phyloP scores from a whole-genome alignment of 2,113 vertebrate genomes.

The Beaufortia kweichowensis region DNA sequence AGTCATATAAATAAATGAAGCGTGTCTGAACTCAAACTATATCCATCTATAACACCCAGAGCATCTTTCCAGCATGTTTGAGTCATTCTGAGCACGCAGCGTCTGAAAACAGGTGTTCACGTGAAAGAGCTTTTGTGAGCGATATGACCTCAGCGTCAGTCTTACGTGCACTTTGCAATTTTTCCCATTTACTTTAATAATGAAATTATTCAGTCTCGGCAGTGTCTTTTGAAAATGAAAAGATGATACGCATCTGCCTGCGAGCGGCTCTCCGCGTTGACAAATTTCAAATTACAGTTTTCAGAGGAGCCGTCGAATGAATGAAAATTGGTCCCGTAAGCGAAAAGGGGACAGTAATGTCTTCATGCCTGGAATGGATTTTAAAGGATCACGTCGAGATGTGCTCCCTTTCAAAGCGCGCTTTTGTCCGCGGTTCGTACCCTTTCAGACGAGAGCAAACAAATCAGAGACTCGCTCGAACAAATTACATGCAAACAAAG shows the following conservation, averaged over 20 bases:
- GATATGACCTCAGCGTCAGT: constrained; percentile 34
- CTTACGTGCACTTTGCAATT: constrained; percentile 28
- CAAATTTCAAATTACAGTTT: constrained; percentile 59
- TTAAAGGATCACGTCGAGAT: background rate
- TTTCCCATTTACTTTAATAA: constrained; percentile 49
- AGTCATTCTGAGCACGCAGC: background rate
- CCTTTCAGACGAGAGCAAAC: constrained; percentile 37
- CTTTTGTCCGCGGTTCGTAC: constrained; percentile 20
- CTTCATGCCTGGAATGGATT: constrained; percentile 30
- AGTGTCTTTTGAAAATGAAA: constrained; percentile 49
- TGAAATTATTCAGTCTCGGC: constrained; percentile 43
- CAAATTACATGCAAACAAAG: background rate
- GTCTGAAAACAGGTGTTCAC: background rate
- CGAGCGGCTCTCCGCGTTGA: constrained; percentile 40
- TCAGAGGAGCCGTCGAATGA: constrained; percentile 36
- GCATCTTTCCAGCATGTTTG: no score
- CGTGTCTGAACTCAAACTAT: background rate
- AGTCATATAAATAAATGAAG: no score
- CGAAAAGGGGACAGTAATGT: constrained; percentile 23
- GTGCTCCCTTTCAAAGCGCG: constrained; percentile 32
- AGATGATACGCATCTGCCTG: constrained; percentile 46
- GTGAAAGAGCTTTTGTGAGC: constrained; percentile 26
- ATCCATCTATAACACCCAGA: no score
- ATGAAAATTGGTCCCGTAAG: constrained; percentile 49
- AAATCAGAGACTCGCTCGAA: constrained; percentile 1